phyloP scores from a whole-genome alignment of 1,140 invertebrate species.

The Caligus rogercresseyi region DNA sequence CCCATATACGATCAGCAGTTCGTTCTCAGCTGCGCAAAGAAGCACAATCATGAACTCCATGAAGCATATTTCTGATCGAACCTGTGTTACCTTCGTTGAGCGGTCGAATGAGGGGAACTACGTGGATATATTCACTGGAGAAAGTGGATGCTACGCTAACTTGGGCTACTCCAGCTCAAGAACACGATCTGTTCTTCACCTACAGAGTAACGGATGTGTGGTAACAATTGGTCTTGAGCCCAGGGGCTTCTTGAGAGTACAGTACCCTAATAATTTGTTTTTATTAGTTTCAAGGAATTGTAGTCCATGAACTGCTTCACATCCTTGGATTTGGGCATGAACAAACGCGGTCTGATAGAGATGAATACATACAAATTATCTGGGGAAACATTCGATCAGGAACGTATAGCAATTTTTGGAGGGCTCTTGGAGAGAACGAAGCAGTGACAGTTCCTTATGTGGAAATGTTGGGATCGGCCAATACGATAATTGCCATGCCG shows the following conservation, averaged over 20 bases:
- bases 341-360: slow-evolving; percentile 31
- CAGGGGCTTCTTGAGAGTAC: neutral
- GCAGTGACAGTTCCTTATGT: neutral
- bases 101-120: neutral
- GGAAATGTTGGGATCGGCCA: neutral
- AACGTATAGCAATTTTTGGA: slow-evolving; percentile 22
- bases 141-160: neutral
- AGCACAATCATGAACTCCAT: neutral
- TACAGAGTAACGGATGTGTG: neutral
- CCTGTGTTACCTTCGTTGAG: neutral
- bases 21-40: neutral
- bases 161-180: neutral
- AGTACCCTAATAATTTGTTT: neutral
- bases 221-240: neutral
- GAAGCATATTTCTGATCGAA: neutral
- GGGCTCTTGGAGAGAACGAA: neutral
- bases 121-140: neutral
- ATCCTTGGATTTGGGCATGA: slow-evolving; percentile 32
- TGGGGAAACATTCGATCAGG: slow-evolving; percentile 25
- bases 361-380: slow-evolving; percentile 28
- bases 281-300: no score
- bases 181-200: neutral
- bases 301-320: slow-evolving; percentile 28
- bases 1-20: neutral
- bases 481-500: neutral